Evolutionary conservation across 2,797 vertebrate genomes (phyloP).

Genomic region (Arrhamphus sclerolepis): DNA sequence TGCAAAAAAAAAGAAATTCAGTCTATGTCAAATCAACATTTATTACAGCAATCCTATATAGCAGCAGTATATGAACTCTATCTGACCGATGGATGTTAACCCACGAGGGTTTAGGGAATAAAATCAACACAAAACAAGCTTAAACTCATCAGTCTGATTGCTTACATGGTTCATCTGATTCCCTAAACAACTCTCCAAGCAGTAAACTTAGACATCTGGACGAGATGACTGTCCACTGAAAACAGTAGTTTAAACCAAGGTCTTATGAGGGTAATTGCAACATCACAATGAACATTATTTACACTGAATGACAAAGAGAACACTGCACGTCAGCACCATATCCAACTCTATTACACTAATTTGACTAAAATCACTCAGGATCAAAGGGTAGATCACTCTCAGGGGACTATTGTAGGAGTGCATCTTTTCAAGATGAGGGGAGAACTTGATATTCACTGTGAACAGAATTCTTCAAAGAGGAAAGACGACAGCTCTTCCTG

Average conservation of each 20-base stretch:
- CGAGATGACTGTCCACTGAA: not conserved
- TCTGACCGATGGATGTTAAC: conserved; percentile 15
- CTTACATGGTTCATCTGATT: not conserved
- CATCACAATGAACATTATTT: conserved; percentile 5
- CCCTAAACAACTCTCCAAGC: not conserved
- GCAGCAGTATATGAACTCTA: not conserved
- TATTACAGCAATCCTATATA: not conserved
- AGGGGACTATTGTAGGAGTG: conserved; percentile 10
- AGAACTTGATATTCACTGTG: conserved; percentile 26
- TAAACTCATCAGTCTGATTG: conserved; percentile 9
- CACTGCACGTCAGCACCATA: conserved; percentile 4
- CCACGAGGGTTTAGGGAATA: not conserved
- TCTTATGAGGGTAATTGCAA: not conserved
- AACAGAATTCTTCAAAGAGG: conserved; percentile 39
- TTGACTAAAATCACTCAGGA: conserved; percentile 46
- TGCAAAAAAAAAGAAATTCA: conserved; percentile 41
- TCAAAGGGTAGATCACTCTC: conserved; percentile 47
- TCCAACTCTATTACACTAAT: conserved; percentile 44
- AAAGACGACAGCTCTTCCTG: conserved; percentile 25
- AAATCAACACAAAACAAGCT: not conserved
- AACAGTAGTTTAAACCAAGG: not conserved
- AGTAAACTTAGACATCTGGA: no score
- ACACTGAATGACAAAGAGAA: conserved; percentile 12
- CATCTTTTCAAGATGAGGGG: conserved; percentile 38
- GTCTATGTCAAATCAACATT: conserved; percentile 38